These are phyloP conservation scores for Dasypogon diadema DNA, from an alignment of 2,888 invertebrate genomes.

Conservation along the genomic window DNA sequence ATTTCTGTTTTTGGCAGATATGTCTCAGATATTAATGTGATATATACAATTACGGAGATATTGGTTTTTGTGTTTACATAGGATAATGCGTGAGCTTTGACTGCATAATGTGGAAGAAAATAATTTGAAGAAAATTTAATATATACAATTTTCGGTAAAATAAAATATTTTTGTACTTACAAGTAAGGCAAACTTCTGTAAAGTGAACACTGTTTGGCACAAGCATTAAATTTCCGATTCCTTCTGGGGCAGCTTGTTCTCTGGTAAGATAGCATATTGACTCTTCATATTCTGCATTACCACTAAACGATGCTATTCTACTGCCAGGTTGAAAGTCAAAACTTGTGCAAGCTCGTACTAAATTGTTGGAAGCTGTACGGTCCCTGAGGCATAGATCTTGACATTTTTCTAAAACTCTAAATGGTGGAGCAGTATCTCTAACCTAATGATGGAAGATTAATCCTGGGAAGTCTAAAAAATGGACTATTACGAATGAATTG, in stretches of 20 bases:
- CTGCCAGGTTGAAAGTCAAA: conserved; percentile 93
- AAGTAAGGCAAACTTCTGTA: conserved; percentile 88
- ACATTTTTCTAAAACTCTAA: conserved; percentile 89
- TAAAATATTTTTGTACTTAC: conserved; percentile 78
- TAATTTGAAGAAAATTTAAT: too few species aligned
- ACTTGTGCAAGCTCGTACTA: conserved; percentile 86
- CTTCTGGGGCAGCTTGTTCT: conserved; percentile 89
- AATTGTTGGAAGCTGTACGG: conserved; percentile 80
- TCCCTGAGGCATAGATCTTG: conserved; percentile 87
- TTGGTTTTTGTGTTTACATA: too few species aligned
- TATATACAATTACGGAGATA: too few species aligned
- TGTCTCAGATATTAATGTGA: too few species aligned
- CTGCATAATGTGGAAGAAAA: too few species aligned
- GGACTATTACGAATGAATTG: background rate
- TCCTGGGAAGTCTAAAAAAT: too few species aligned
- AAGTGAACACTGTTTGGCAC: conserved; percentile 92
- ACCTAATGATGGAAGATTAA: conserved; percentile 70
- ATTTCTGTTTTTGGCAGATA: too few species aligned
- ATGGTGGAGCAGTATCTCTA: conserved; percentile 85
- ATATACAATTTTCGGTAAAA: too few species aligned
- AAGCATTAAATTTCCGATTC: conserved; percentile 88
- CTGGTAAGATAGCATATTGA: conserved; percentile 88
- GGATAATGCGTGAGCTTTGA: too few species aligned
- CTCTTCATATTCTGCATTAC: conserved; percentile 87
- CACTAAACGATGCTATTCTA: conserved; percentile 84